Conservation (phyloP, 2,888 invertebrate species). For the Rapana venosa region DNA sequence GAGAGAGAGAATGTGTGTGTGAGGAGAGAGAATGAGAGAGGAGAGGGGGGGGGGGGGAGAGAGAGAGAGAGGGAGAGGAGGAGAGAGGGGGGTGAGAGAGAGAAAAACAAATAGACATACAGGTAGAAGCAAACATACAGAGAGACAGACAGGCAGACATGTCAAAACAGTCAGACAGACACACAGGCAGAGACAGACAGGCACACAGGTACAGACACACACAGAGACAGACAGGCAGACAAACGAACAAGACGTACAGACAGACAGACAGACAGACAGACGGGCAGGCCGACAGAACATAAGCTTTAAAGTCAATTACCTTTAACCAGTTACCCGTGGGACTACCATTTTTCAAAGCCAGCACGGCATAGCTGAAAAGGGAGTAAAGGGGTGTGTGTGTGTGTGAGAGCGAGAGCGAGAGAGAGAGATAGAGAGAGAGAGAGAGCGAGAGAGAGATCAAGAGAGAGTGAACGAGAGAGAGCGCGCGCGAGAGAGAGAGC, state of each 20-base stretch:
- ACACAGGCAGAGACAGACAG: not conserved
- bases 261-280: not conserved
- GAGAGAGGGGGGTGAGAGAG: too few relatives aligned
- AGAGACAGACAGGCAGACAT: too few relatives aligned
- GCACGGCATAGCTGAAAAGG: too few relatives aligned
- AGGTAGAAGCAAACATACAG: not conserved
- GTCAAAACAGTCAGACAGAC: not conserved
- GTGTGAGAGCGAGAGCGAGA: not conserved
- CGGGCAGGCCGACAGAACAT: too few relatives aligned
- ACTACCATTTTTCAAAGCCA: not conserved
- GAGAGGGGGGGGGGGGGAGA: too few relatives aligned
- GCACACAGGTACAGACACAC: not conserved
- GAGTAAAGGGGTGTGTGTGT: not conserved
- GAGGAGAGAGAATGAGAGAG: too few relatives aligned
- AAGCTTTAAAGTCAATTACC: not conserved
- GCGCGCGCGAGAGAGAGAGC: not conserved
- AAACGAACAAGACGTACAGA: not conserved
- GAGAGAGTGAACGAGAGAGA: not conserved
- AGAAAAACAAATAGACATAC: not conserved
- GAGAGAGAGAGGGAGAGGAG: too few relatives aligned
- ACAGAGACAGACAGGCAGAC: not conserved
- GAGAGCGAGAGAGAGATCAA: not conserved
- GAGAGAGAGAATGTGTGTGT: too few relatives aligned
- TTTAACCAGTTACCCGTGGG: conserved; percentile 15
- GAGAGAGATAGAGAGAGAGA: not conserved